These are phyloP conservation scores for Epizoanthus rinbou DNA, from an alignment of 92 coral and sea anemone genomes.

Conservation along the genomic window DNA sequence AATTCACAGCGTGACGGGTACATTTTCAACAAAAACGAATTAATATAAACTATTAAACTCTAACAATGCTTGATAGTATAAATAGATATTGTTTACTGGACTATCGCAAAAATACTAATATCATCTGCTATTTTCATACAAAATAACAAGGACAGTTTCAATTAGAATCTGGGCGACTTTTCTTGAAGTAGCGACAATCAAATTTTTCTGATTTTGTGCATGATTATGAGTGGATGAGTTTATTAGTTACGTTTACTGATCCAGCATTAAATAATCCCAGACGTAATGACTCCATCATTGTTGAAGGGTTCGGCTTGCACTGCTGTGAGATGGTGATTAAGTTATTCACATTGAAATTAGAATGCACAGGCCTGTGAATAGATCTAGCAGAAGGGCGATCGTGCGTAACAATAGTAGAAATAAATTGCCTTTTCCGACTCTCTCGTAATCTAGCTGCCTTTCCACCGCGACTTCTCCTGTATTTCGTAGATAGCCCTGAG, in stretches of 20 bases:
- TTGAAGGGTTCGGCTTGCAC: conserved; percentile 30
- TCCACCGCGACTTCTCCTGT: conserved; percentile 18
- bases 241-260: neutral
- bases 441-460: conserved; percentile 24
- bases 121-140: no score
- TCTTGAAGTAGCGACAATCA: conserved; percentile 13
- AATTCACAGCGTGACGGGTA: no score
- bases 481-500: conserved; percentile 19
- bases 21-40: no score
- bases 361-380: no score
- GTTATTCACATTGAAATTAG: conserved; percentile 10
- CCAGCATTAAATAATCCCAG: conserved; percentile 5
- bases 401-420: no score
- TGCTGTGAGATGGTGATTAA: conserved; percentile 24
- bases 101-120: no score
- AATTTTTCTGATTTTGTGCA: conserved; percentile 16
- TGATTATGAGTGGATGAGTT: conserved; percentile 1
- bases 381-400: no score
- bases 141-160: no score
- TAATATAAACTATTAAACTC: no score
- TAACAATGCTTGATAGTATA: no score
- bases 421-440: conserved; percentile 13
- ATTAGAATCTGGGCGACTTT: no score
- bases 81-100: no score
- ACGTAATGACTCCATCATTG: neutral